Conservation (phyloP, 2,113 vertebrate genomes). For the Calyptommatus sinebrachiatus region DNA sequence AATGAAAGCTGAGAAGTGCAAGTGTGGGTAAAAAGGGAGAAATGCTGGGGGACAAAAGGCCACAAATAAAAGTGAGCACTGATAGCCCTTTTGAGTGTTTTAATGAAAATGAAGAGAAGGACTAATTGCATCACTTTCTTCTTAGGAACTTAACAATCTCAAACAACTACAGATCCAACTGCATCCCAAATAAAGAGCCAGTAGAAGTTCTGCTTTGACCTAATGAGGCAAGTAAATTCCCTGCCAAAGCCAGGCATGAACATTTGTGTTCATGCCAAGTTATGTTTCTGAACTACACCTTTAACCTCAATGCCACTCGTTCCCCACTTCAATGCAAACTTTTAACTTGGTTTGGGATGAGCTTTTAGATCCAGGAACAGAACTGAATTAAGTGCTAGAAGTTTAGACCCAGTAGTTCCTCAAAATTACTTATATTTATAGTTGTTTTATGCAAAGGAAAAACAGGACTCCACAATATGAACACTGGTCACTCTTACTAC, state of each 20-base stretch:
- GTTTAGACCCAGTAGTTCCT: neutral
- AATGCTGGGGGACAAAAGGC: neutral
- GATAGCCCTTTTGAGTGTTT: neutral
- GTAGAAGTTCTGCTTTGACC: too few species aligned
- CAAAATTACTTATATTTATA: neutral
- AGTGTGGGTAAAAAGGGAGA: fast-evolving
- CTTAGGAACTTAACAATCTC: neutral
- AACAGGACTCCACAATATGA: neutral
- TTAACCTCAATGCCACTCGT: too few species aligned
- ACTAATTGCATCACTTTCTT: neutral
- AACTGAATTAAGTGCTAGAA: neutral
- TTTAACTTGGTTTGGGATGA: too few species aligned
- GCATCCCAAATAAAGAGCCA: neutral
- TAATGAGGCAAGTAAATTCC: too few species aligned
- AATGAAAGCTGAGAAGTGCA: neutral
- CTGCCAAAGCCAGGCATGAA: too few species aligned
- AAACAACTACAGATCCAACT: neutral
- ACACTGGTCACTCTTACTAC: neutral
- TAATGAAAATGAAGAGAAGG: too few species aligned
- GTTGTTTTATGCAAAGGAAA: too few species aligned
- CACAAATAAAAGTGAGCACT: neutral
- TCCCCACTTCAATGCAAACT: too few species aligned
- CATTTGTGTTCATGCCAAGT: too few species aligned
- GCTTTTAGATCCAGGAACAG: neutral
- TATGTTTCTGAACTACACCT: too few species aligned